Evolutionary conservation across 2,113 vertebrate genomes (phyloP), one percentile per base, ranked within the genome.

Genomic region (Oreochromis spilurus): DNA sequence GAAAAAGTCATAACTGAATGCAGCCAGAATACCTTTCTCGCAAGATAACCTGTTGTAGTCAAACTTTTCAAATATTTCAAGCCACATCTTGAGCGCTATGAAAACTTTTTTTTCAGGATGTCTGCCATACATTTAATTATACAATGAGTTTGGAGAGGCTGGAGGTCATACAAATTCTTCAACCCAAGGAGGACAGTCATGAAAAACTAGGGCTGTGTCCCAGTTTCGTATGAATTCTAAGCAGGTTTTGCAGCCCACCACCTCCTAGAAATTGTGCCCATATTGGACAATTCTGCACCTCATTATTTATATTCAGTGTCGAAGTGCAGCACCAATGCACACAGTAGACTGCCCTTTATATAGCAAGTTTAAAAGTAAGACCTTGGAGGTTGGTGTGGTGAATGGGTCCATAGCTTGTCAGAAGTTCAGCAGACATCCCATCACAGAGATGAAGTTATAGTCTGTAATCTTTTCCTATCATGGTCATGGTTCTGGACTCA

Each of bases 1-100:
- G 90, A 83, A 87, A 24, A 84, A 93, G 54, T 38, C 17, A 9
- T 81, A 82, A 92, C 55, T 93, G 88, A 88, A 88, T 81, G 79
- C 77, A 82, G 52, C 57, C 77, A 72, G 77, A 89, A 81, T 14
- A 36, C 19, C 36, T 26, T 6, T 91, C 45, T 48, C 12, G 38
- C 24, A 4, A 84, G 87, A 86, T 81, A 67, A 75, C 58, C 54
- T 34, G 48, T 52, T 52, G 72, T 52, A 77, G 72, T 81, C 36
- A 40, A 81, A 91, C 67, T 84, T 84, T 77, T 85, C 12, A 21
- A 55, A 52, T 65, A 77, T 84, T 82, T 89, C 50, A 77, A 19
- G 19, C 72, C 45, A 77, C 26, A 78, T 54, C 80, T 58, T 43
- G 17, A 26, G 9, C 0, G 13, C 2, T 85, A 2, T 45, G 38